Conservation (phyloP, 2,797 vertebrate genomes). For the Sandelia bainsii region DNA sequence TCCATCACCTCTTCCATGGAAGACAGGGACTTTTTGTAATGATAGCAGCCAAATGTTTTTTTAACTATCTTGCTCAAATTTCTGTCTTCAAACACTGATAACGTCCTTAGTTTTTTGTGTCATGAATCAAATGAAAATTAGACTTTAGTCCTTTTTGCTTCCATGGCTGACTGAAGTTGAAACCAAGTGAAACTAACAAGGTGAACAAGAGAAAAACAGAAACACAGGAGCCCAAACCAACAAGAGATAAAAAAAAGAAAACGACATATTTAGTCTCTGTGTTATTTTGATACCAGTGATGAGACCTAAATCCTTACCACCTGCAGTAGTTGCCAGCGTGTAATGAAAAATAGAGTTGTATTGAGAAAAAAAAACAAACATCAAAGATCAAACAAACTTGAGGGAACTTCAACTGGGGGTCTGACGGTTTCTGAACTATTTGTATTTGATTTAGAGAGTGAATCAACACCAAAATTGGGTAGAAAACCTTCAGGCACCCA, state of each 20-base stretch:
- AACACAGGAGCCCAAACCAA: conserved; percentile 67
- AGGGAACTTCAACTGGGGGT: conserved; percentile 22
- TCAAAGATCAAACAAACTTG: conserved; percentile 57
- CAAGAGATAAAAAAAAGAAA: conserved; percentile 47
- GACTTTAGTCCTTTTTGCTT: conserved; percentile 62
- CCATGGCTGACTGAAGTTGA: conserved; percentile 74
- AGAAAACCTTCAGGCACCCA: conserved; percentile 48
- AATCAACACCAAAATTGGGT: conserved; percentile 21
- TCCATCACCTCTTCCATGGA: conserved; percentile 73
- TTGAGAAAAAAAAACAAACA: conserved; percentile 77
- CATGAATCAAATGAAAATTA: too few species aligned
- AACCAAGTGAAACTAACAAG: conserved; percentile 43
- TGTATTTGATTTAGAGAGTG: conserved; percentile 26
- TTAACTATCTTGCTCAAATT: neutral
- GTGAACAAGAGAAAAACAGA: conserved; percentile 28
- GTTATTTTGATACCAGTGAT: conserved; percentile 70
- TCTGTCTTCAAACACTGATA: neutral
- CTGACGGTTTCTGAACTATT: conserved; percentile 34
- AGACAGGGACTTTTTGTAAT: conserved; percentile 39
- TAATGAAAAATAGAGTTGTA: conserved; percentile 85
- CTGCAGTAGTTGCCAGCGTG: conserved; percentile 88
- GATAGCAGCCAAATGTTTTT: neutral
- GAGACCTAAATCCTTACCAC: conserved; percentile 88
- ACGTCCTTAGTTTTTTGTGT: neutral
- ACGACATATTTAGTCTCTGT: conserved; percentile 44